Conservation (phyloP, 2,797 vertebrate genomes). For the Amblyraja radiata region DNA sequence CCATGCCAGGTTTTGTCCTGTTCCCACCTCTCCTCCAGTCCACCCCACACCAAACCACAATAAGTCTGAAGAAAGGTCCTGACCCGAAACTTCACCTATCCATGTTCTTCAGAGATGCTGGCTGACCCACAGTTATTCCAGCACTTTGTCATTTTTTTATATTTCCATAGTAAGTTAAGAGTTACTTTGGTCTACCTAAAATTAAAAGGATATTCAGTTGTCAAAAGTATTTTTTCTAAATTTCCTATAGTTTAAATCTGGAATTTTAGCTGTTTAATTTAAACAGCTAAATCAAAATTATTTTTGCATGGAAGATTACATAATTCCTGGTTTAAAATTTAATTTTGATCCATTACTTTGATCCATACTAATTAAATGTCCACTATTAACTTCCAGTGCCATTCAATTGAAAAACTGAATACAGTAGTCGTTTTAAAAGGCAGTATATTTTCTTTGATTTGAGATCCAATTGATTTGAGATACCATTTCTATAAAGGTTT, state of each 20-base stretch:
- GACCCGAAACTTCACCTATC: too few species aligned
- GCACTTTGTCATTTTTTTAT: neutral
- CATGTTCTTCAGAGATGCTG: too few species aligned
- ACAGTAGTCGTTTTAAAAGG: neutral
- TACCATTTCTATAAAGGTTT: neutral
- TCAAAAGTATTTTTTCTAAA: neutral
- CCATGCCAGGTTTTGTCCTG: too few species aligned
- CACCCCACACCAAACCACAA: too few species aligned
- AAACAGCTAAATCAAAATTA: neutral
- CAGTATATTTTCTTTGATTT: neutral
- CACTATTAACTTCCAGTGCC: neutral
- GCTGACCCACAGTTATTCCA: too few species aligned
- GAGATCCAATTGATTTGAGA: neutral
- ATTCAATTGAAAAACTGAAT: neutral
- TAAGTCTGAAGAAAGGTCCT: too few species aligned
- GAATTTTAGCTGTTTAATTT: neutral
- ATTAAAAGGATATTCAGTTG: neutral
- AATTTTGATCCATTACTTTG: neutral
- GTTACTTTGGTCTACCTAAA: neutral
- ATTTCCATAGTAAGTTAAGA: neutral
- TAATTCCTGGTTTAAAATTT: neutral
- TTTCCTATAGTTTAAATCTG: neutral
- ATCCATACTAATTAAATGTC: neutral
- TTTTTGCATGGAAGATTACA: neutral
- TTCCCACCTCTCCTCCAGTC: too few species aligned